These are phyloP conservation scores for Nyleta sp. DNA, from an alignment of 2,888 invertebrate genomes.

Conservation along the genomic window DNA sequence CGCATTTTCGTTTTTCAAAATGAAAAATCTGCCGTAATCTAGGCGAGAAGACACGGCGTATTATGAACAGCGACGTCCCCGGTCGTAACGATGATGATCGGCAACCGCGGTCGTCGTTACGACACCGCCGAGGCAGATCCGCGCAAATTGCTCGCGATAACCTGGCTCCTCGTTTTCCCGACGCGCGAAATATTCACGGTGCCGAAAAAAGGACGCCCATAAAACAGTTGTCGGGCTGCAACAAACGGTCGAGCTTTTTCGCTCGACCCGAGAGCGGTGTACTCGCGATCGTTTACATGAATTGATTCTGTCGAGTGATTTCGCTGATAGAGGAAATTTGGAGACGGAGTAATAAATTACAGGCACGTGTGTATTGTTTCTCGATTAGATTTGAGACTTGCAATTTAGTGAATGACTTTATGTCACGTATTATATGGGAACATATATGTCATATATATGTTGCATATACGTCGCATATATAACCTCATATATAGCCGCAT, in stretches of 20 bases:
- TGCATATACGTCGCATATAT: no score
- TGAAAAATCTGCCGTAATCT: constrained; percentile 42
- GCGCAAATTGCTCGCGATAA: constrained; percentile 54
- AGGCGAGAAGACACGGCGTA: constrained; percentile 1
- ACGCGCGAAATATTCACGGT: constrained; percentile 31
- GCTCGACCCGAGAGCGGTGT: background rate
- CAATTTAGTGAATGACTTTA: no score
- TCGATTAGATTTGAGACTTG: no score
- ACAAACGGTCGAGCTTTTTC: constrained; percentile 23
- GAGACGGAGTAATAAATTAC: no score
- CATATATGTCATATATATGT: no score
- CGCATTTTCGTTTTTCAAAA: constrained; percentile 54
- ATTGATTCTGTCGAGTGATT: constrained; percentile 25
- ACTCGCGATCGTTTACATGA: constrained; percentile 17
- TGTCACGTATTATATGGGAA: no score
- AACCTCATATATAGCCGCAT: no score
- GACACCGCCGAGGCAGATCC: constrained; percentile 31
- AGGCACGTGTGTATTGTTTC: no score
- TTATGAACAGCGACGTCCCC: constrained; percentile 31
- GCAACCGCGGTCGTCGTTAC: constrained; percentile 38
- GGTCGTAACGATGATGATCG: constrained; percentile 49
- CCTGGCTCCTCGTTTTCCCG: constrained; percentile 32
- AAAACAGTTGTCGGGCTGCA: constrained; percentile 22
- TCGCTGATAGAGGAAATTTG: no score
- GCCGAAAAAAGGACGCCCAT: background rate